Percentiles rank a stretch among this genome's conserved stretches.
These are phyloP conservation scores for Chelonia mydas DNA, from an alignment of 2,797 vertebrate species.

Conservation along the genomic window DNA sequence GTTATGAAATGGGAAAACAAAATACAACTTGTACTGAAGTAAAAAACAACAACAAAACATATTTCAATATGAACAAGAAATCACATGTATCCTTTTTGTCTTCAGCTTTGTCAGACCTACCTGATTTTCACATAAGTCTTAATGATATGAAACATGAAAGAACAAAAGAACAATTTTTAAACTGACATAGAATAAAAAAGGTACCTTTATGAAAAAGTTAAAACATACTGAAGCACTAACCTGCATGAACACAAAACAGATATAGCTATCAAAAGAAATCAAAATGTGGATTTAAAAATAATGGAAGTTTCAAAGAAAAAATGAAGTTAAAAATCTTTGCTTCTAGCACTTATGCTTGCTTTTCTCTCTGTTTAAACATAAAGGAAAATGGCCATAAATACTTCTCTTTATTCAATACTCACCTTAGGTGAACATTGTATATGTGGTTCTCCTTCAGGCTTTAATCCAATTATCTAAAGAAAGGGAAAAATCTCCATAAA, in stretches of 20 bases:
- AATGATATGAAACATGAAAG: neutral
- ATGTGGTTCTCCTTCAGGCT: slow-evolving; percentile 85
- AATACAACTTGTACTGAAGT: slow-evolving; percentile 53
- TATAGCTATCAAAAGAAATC: neutral
- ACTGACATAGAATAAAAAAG: neutral
- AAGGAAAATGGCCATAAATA: neutral
- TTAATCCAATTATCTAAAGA: slow-evolving; percentile 91
- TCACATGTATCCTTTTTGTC: neutral
- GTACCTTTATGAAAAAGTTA: neutral
- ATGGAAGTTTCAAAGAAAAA: neutral
- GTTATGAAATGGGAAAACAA: slow-evolving; percentile 78
- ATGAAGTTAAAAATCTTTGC: neutral
- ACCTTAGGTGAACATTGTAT: slow-evolving; percentile 90
- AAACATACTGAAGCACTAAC: slow-evolving; percentile 29
- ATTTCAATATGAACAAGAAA: neutral
- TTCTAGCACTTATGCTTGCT: neutral
- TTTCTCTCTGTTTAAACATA: neutral
- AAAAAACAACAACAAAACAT: slow-evolving; percentile 8
- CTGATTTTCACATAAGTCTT: neutral
- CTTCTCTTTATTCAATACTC: slow-evolving; percentile 63
- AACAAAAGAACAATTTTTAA: neutral
- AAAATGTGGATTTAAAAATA: neutral
- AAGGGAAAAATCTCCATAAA: slow-evolving; percentile 2
- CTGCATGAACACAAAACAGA: neutral
- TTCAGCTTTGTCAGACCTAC: neutral